phyloP scores from a whole-genome alignment of 2,888 invertebrate genomes.

The Loripinus fragilis region DNA sequence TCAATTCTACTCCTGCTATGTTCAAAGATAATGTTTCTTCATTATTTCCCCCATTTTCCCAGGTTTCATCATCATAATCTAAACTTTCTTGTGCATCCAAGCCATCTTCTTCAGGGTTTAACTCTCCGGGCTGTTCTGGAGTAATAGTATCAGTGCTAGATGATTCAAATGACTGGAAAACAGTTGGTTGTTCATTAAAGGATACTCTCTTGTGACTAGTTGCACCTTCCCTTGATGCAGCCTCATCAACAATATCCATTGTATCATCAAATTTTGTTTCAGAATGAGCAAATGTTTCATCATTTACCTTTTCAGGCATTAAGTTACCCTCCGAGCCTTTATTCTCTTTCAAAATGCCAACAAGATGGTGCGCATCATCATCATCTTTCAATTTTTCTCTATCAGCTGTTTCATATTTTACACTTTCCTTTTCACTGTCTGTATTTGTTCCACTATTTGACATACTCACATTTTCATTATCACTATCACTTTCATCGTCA shows the following conservation, averaged over 20 bases:
- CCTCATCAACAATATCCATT: constrained; percentile 27
- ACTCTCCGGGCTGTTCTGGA: constrained; percentile 52
- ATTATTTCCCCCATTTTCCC: constrained; percentile 25
- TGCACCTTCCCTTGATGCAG: constrained; percentile 16
- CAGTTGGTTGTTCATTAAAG: constrained; percentile 66
- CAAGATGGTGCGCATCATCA: constrained; percentile 36
- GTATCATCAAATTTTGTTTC: constrained; percentile 3
- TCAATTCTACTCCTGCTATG: constrained; percentile 55
- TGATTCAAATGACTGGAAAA: constrained; percentile 56
- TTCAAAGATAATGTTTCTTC: constrained; percentile 51
- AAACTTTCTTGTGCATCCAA: constrained; percentile 46
- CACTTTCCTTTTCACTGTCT: neutral
- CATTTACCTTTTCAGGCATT: constrained; percentile 43
- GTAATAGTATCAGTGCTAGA: constrained; percentile 67
- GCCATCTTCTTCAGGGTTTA: constrained; percentile 47
- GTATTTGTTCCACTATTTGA: constrained; percentile 9
- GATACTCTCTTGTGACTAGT: constrained; percentile 62
- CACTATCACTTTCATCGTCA: constrained; percentile 33
- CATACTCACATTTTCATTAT: constrained; percentile 35
- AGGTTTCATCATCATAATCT: constrained; percentile 26
- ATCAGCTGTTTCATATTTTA: neutral
- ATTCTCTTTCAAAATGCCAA: constrained; percentile 56
- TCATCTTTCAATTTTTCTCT: neutral
- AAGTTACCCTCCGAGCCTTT: constrained; percentile 42
- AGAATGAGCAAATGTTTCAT: constrained; percentile 12